A percentile compares a stretch with the other conserved stretches of the same genome.
Conservation (phyloP, 2,797 vertebrate species). For the Distichodus sexfasciatus region DNA sequence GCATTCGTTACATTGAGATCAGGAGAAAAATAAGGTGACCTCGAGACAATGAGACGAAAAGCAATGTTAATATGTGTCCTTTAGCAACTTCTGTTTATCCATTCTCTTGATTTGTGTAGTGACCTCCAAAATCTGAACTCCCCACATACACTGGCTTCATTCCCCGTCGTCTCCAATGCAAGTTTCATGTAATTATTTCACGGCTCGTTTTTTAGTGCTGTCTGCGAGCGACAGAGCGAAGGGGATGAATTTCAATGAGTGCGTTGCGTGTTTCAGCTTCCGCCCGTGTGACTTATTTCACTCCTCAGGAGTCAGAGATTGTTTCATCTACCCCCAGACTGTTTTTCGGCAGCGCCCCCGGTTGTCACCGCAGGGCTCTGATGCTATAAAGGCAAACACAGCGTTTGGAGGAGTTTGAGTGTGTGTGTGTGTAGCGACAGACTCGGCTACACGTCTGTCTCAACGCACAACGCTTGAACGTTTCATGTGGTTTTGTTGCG, state of each 20-base stretch:
- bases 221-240: slow-evolving; percentile 19
- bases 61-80: too few species aligned
- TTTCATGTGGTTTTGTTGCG: slow-evolving; percentile 38
- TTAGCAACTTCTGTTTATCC: too few species aligned
- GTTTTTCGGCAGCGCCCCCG: slow-evolving; percentile 39
- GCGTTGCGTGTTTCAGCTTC: slow-evolving; percentile 28
- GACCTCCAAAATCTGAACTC: too few species aligned
- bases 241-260: slow-evolving; percentile 33
- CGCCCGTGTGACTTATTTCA: slow-evolving; percentile 34
- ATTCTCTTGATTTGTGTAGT: too few species aligned
- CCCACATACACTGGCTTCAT: too few species aligned
- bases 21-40: too few species aligned
- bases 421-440: slow-evolving; percentile 16
- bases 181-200: slow-evolving; percentile 8
- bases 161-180: too few species aligned
- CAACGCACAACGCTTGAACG: too few species aligned
- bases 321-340: slow-evolving; percentile 39
- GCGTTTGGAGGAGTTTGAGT: slow-evolving; percentile 13
- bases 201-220: slow-evolving; percentile 24
- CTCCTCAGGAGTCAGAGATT: slow-evolving; percentile 21
- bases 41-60: too few species aligned
- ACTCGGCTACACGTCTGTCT: too few species aligned
- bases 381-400: slow-evolving; percentile 51
- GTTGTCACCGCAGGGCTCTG: slow-evolving; percentile 57
- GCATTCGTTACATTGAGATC: too few species aligned